Conservation (phyloP, 37 sponge, comb jelly and placozoan species). For the Aphrocallistes beatrix region DNA sequence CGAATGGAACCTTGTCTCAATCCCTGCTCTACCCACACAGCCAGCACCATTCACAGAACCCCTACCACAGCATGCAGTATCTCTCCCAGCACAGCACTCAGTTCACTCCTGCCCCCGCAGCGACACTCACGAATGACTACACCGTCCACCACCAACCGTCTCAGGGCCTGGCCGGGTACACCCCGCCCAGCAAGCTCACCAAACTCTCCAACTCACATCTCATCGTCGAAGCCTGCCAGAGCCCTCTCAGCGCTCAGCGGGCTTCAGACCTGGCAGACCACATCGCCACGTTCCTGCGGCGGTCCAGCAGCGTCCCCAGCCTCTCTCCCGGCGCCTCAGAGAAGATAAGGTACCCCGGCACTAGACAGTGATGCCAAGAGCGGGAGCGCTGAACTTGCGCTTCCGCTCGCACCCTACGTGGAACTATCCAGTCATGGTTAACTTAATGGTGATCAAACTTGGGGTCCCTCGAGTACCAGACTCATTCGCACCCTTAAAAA, state of each 20-base stretch:
- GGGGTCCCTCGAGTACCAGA: too few relatives aligned
- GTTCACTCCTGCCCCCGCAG: not conserved
- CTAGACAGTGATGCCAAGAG: too few relatives aligned
- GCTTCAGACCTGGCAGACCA: not conserved
- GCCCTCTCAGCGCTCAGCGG: not conserved
- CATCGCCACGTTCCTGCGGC: not conserved
- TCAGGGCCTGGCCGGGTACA: not conserved
- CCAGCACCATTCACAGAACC: not conserved
- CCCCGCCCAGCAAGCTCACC: not conserved
- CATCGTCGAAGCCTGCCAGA: not conserved
- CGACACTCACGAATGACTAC: not conserved
- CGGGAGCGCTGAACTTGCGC: too few relatives aligned
- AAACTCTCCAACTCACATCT: not conserved
- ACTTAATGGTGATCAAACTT: too few relatives aligned
- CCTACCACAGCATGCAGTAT: not conserved
- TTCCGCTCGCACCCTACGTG: too few relatives aligned
- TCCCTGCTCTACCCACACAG: not conserved
- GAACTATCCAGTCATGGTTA: too few relatives aligned
- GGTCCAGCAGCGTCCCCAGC: not conserved
- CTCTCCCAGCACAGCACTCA: not conserved
- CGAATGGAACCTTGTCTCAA: not conserved
- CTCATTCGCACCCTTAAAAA: too few relatives aligned
- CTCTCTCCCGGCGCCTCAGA: not conserved
- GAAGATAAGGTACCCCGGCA: slow-evolving; percentile 12
- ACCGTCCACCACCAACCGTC: not conserved